Percentiles rank a stretch among this genome's conserved stretches.
These are phyloP conservation scores for Scolopax mira DNA, from an alignment of 2,113 vertebrate genomes.

Conservation along the genomic window DNA sequence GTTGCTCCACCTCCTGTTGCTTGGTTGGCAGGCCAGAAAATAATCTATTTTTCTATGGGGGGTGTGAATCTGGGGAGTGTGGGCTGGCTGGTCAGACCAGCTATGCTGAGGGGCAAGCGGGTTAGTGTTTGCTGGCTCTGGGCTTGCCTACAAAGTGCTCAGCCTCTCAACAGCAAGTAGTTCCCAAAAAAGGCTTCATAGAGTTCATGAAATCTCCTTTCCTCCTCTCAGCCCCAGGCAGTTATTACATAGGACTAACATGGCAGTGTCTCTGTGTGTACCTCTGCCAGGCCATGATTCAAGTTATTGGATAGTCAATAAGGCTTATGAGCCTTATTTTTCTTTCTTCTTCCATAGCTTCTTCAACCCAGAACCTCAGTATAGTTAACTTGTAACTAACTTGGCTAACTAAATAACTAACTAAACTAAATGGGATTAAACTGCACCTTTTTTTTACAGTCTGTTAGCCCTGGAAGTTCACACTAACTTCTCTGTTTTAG, in stretches of 20 bases:
- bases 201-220: neutral
- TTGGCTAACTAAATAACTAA: too few species aligned
- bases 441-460: neutral
- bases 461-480: neutral
- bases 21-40: neutral
- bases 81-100: neutral
- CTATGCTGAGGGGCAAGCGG: neutral
- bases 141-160: neutral
- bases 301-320: neutral
- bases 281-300: neutral
- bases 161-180: neutral
- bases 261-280: neutral
- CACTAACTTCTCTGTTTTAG: neutral
- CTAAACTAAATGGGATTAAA: neutral
- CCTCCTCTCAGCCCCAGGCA: neutral
- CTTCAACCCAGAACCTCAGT: neutral
- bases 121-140: neutral
- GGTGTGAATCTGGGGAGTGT: neutral
- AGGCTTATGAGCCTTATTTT: neutral
- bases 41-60: neutral
- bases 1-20: neutral
- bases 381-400: too few species aligned
- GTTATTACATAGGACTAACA: neutral
- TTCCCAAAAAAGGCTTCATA: neutral
- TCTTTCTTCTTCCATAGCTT: neutral